Evolutionary conservation across 2,113 vertebrate genomes (phyloP).

Genomic region (Dromas ardeola): DNA sequence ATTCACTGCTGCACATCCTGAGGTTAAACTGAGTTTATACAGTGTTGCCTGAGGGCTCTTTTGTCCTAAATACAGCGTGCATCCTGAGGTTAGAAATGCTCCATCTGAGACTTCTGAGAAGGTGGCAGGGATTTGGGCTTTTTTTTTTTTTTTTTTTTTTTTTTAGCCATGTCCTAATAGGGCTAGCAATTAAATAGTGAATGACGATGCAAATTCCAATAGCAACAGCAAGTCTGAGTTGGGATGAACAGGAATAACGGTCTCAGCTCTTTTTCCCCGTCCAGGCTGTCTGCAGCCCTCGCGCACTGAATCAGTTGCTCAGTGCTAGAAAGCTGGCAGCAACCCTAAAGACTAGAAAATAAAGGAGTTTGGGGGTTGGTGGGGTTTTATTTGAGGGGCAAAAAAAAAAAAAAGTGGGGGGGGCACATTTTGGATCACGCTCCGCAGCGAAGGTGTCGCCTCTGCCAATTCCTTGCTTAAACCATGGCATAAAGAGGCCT

Average conservation of each 20-base stretch:
- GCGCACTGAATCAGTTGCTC: neutral
- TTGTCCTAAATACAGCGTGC: neutral
- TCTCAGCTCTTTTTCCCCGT: slow-evolving; percentile 39
- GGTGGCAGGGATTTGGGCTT: neutral
- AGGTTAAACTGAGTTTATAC: neutral
- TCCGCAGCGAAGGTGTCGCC: neutral
- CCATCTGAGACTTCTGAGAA: neutral
- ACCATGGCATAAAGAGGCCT: neutral
- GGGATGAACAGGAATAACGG: slow-evolving; percentile 32
- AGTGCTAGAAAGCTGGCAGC: neutral
- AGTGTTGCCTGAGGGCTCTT: neutral
- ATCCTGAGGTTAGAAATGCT: neutral
- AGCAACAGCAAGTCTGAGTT: neutral
- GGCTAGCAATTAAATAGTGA: neutral
- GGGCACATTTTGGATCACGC: neutral
- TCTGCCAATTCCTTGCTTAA: neutral
- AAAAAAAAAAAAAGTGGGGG: neutral
- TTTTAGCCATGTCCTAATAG: neutral
- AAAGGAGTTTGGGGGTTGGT: neutral
- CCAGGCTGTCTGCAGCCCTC: slow-evolving; percentile 23
- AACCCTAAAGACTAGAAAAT: neutral
- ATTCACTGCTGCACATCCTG: neutral
- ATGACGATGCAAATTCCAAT: slow-evolving; percentile 41
- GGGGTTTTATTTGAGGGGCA: neutral
- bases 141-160: neutral